Evolutionary conservation across 2,113 vertebrate genomes (phyloP).

Genomic region (Brachionichthys hirsutus): DNA sequence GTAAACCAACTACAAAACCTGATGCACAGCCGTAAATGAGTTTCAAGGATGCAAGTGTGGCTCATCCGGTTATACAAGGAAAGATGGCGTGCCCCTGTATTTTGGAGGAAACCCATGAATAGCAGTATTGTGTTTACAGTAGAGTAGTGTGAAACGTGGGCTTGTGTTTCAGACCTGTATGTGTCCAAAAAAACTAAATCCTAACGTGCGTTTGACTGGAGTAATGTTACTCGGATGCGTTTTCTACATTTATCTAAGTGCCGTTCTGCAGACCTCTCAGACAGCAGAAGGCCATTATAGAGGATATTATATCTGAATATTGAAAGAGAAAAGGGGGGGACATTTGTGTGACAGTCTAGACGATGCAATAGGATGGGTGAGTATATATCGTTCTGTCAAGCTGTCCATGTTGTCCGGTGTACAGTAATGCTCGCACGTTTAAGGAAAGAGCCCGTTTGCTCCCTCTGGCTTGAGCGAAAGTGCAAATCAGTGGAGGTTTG

Average conservation of each 20-base stretch:
- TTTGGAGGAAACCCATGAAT: slow-evolving; percentile 35
- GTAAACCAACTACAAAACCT: slow-evolving; percentile 39
- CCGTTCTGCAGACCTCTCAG: not conserved
- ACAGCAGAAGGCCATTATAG: slow-evolving; percentile 11
- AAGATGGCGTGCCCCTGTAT: slow-evolving; percentile 21
- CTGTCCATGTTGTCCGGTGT: slow-evolving; percentile 34
- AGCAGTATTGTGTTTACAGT: no score
- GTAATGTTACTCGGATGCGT: no score
- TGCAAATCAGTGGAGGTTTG: slow-evolving; percentile 61
- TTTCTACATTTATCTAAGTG: slow-evolving; percentile 20
- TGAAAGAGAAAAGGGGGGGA: slow-evolving; percentile 36
- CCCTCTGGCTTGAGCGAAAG: no score
- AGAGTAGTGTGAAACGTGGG: no score
- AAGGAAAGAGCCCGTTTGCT: slow-evolving; percentile 21
- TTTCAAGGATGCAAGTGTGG: no score
- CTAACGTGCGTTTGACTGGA: no score
- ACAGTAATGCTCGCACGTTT: slow-evolving; percentile 40
- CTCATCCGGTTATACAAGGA: no score
- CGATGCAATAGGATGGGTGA: slow-evolving; percentile 48
- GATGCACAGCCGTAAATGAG: slow-evolving; percentile 42
- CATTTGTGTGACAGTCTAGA: slow-evolving; percentile 29
- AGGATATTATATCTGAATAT: slow-evolving; percentile 28
- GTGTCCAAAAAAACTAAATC: no score
- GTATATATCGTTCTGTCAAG: slow-evolving; percentile 8
- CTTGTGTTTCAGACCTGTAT: no score